Evolutionary conservation across 92 coral and sea anemone genomes (phyloP).

Genomic region (Porites rus): DNA sequence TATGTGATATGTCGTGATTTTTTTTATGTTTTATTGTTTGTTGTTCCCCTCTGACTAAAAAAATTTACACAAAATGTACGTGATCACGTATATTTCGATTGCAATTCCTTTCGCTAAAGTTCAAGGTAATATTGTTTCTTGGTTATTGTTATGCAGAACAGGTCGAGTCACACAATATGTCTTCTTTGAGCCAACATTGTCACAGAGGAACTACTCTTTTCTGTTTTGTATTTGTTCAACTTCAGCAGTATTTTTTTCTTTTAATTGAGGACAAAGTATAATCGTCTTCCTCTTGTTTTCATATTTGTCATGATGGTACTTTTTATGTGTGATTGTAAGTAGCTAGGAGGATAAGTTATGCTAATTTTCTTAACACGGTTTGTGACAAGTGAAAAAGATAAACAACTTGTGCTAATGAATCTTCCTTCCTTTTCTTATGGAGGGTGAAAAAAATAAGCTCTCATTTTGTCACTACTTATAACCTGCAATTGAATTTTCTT

Average conservation of each 20-base stretch:
- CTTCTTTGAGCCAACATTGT: background rate
- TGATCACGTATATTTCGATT: constrained; percentile 34
- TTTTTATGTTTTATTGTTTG: background rate
- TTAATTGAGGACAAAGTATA: too few relatives aligned
- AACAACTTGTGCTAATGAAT: too few relatives aligned
- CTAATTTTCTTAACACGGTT: too few relatives aligned
- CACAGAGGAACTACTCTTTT: constrained; percentile 1
- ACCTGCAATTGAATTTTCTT: too few relatives aligned
- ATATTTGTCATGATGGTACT: too few relatives aligned
- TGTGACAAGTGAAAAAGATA: too few relatives aligned
- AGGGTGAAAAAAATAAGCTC: background rate
- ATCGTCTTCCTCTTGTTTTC: too few relatives aligned
- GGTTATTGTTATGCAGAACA: constrained; percentile 23
- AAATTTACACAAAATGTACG: constrained; percentile 6
- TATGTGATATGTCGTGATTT: background rate
- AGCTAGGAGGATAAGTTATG: too few relatives aligned
- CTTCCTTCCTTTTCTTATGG: too few relatives aligned
- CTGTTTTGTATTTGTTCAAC: too few relatives aligned
- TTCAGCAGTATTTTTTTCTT: too few relatives aligned
- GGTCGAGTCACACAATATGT: constrained; percentile 29
- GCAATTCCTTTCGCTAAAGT: background rate
- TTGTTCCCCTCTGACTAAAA: background rate
- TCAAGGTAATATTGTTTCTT: constrained; percentile 19
- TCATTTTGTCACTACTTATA: background rate
- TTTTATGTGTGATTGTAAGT: too few relatives aligned